Evolutionary conservation across 2,888 invertebrate species (phyloP), one percentile per base, ranked within the genome.

Genomic region (Horisme vitalbata): DNA sequence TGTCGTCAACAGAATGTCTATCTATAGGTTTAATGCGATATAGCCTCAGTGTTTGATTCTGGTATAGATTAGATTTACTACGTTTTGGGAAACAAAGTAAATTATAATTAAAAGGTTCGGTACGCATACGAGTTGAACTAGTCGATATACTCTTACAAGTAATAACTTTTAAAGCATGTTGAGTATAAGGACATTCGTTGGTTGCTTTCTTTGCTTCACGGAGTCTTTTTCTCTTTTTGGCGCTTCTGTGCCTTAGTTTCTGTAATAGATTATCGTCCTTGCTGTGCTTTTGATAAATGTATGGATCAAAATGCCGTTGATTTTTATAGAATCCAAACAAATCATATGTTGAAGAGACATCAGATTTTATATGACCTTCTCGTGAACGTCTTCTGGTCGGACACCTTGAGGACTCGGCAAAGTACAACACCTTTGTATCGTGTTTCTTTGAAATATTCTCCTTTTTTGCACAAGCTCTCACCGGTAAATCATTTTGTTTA

Each of bases 261-360:
- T 46, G 52, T 4, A 61, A 45, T 4, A 34, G 31, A n/a, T 55
- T 41, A 20, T 48, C 13, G 9, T 45, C 43, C 3, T 13, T 31
- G 34, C 52, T 52, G 23, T 46, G 46, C 13, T 50, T 48, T 31
- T 45, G 44, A 11, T 50, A 35, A 41, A 47, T 21, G 46, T 46
- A 28, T 14, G 48, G 51, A 34, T 50, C 41, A 2, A 38, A 7
- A 6, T 23, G 10, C 31, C 44, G 39, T 33, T 51, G 54, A 14
- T 32, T 60, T 38, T 49, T 59, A 12, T 53, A 55, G 14, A 64
- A 64, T 15, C 63, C 59, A 27, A 61, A 65, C 4, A 59, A 33
- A 11, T 68, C 59, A 24, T 45, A 53, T 1, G 52, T 30, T 33
- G 54, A 27, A 6, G 18, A 30, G 5, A 6, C 8, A n/a, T 24